Percentiles rank a stretch among this genome's conserved stretches.
These are phyloP conservation scores for Isotomurus palustris DNA, from an alignment of 2,888 invertebrate species.

Conservation along the genomic window DNA sequence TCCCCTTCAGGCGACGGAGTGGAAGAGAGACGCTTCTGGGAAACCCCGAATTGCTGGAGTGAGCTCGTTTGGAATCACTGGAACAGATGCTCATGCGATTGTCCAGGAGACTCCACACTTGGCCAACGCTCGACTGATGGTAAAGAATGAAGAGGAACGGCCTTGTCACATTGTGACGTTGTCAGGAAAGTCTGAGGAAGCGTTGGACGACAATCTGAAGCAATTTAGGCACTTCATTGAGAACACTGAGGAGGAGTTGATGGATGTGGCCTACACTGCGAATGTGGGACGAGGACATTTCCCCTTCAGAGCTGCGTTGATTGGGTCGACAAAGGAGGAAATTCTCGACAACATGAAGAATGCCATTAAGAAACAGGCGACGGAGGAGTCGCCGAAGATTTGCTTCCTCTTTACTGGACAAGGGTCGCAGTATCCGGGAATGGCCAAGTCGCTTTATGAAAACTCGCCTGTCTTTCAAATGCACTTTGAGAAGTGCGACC, in stretches of 20 bases:
- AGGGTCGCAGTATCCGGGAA: conserved; percentile 19
- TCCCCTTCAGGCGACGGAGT: conserved; percentile 14
- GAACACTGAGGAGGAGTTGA: background rate
- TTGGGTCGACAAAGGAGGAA: conserved; percentile 2
- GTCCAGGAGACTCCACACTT: conserved; percentile 24
- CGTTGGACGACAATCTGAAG: conserved; percentile 12
- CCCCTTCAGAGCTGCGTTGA: conserved; percentile 8
- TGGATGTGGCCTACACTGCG: conserved; percentile 14
- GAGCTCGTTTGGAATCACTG: conserved; percentile 30
- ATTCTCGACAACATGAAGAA: conserved; percentile 5
- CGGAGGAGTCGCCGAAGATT: conserved; percentile 10
- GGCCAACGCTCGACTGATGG: background rate
- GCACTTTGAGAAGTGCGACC: conserved; percentile 7
- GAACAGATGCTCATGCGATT: conserved; percentile 30
- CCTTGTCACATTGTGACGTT: conserved; percentile 26
- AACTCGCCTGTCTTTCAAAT: background rate
- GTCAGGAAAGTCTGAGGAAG: conserved; percentile 25
- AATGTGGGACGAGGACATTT: conserved; percentile 20
- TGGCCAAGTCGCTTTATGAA: conserved; percentile 6
- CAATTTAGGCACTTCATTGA: conserved; percentile 1
- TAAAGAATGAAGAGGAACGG: background rate
- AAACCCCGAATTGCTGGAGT: conserved; percentile 19
- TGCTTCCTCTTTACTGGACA: conserved; percentile 32
- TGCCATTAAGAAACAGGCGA: background rate
- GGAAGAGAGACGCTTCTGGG: background rate